phyloP scores from a whole-genome alignment of 2,113 vertebrate genomes.

The Mastomys natalensis region DNA sequence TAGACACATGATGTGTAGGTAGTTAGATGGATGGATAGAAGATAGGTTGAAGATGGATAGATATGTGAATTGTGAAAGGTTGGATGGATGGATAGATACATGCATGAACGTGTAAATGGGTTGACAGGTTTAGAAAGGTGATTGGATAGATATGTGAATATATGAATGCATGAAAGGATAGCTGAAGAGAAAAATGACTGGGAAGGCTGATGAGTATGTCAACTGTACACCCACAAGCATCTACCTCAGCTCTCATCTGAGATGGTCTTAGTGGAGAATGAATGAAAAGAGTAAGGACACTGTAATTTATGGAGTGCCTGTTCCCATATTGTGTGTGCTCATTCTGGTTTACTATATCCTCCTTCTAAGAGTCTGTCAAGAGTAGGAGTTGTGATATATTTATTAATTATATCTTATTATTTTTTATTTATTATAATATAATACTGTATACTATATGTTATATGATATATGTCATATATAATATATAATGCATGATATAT shows the following conservation, averaged over 20 bases:
- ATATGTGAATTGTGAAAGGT: not conserved
- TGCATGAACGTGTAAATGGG: not conserved
- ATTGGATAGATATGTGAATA: not conserved
- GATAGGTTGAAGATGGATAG: too few species aligned
- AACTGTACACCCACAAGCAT: fast-evolving
- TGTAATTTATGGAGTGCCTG: fast-evolving
- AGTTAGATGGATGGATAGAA: too few species aligned
- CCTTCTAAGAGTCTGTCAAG: not conserved
- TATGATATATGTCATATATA: too few species aligned
- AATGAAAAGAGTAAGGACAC: too few species aligned
- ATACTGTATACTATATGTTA: too few species aligned
- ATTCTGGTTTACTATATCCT: not conserved
- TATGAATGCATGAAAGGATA: too few species aligned
- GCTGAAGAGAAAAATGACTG: fast-evolving
- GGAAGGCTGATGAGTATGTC: too few species aligned
- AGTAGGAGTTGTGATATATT: not conserved
- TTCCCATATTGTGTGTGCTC: not conserved
- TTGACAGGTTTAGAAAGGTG: too few species aligned
- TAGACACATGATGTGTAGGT: fast-evolving
- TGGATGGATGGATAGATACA: too few species aligned
- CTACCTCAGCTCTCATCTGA: not conserved
- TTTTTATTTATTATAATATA: too few species aligned
- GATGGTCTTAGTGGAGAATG: too few species aligned
- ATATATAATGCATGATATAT: too few species aligned
- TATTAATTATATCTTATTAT: not conserved